These are phyloP conservation scores for Cremastinae sp. DNA, from an alignment of 2,888 invertebrate genomes.

Conservation along the genomic window DNA sequence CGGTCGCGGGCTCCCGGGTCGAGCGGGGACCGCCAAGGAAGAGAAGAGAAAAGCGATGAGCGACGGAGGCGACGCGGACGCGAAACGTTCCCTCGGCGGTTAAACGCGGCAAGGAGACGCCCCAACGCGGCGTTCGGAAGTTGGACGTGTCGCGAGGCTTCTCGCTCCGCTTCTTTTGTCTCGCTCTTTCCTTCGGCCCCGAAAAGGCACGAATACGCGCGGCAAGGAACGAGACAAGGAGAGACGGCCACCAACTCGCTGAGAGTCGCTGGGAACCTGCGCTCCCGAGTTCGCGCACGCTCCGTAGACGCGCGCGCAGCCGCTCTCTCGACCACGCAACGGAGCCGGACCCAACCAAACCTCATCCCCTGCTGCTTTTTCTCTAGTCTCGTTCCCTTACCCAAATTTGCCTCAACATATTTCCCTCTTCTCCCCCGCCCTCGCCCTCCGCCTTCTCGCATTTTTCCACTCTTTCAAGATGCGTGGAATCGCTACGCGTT, in stretches of 20 bases:
- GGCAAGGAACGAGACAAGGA: too few relatives aligned
- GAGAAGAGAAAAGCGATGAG: constrained; percentile 24
- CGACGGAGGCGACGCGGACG: constrained; percentile 8
- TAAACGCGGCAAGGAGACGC: constrained; percentile 76
- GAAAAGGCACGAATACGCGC: background rate
- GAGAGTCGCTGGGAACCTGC: constrained; percentile 5
- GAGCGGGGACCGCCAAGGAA: constrained; percentile 6
- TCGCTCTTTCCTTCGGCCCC: background rate
- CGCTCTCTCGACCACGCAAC: too few relatives aligned
- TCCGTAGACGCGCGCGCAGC: background rate
- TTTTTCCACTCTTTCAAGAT: too few relatives aligned
- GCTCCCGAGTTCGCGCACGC: constrained; percentile 5
- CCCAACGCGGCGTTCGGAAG: constrained; percentile 77
- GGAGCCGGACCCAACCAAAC: too few relatives aligned
- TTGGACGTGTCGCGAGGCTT: constrained; percentile 75
- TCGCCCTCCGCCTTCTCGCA: too few relatives aligned
- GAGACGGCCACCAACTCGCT: too few relatives aligned
- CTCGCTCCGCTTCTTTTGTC: constrained; percentile 16
- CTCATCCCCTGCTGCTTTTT: too few relatives aligned
- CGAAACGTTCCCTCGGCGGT: constrained; percentile 69
- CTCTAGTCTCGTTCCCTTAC: too few relatives aligned
- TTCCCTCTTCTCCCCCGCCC: too few relatives aligned
- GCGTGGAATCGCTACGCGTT: background rate
- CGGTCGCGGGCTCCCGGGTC: constrained; percentile 46
- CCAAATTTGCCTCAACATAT: too few relatives aligned